A percentile compares a stretch with the other conserved stretches of the same genome.
Conservation (phyloP, 1,140 invertebrate species). For the Achatina immaculata region DNA sequence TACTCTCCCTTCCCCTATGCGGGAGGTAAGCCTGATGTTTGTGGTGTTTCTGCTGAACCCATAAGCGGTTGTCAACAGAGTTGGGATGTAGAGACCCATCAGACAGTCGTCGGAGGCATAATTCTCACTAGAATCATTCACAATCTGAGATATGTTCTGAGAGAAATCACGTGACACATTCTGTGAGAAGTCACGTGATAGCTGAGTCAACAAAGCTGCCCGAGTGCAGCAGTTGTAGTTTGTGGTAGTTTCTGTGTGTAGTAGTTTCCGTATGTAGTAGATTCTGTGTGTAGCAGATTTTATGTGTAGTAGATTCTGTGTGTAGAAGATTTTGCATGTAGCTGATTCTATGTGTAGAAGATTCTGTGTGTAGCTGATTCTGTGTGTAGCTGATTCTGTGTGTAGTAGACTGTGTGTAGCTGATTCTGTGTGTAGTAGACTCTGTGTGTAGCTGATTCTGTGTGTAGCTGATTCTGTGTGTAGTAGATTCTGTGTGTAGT, state of each 20-base stretch:
- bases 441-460: no score
- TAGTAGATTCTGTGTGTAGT: no score
- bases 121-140: constrained; percentile 17
- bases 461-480: no score
- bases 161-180: background rate
- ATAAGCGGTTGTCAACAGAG: constrained; percentile 50
- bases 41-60: constrained; percentile 46
- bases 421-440: no score
- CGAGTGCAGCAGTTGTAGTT: background rate
- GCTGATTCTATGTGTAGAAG: no score
- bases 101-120: constrained; percentile 56
- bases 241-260: background rate
- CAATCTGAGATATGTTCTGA: constrained; percentile 46
- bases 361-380: no score
- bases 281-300: background rate
- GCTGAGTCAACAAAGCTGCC: background rate
- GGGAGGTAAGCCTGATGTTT: constrained; percentile 38
- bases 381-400: no score
- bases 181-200: background rate
- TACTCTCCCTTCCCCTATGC: constrained; percentile 36
- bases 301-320: background rate
- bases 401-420: no score
- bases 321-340: no score
- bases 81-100: constrained; percentile 55
- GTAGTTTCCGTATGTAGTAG: background rate